These are phyloP conservation scores for Gopherus flavomarginatus DNA, from an alignment of 2,113 vertebrate species.

Conservation along the genomic window DNA sequence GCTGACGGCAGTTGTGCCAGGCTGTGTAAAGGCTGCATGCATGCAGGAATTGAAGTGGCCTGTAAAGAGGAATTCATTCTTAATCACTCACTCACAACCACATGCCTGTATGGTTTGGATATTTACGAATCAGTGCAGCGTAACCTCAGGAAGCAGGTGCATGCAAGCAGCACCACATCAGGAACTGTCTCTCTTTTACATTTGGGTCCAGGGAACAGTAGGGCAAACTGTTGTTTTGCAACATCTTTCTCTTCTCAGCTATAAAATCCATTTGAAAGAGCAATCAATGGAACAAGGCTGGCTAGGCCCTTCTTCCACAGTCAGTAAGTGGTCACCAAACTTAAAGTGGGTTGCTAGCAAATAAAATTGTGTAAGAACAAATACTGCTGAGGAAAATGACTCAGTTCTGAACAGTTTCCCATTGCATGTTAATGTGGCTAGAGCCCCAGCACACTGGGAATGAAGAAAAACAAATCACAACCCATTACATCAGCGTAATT, in stretches of 20 bases:
- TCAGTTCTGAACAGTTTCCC: conserved; percentile 49
- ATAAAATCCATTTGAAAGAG: conserved; percentile 24
- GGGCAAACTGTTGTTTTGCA: conserved; percentile 55
- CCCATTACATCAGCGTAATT: conserved; percentile 59
- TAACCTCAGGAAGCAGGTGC: conserved; percentile 44
- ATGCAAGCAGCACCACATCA: conserved; percentile 41
- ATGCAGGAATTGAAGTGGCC: not conserved
- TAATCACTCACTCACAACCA: conserved; percentile 29
- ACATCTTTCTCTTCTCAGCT: not conserved
- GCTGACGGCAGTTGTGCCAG: conserved; percentile 20
- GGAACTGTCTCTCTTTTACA: not conserved
- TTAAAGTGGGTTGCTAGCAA: conserved; percentile 65
- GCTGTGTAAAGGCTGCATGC: not conserved
- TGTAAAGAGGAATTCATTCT: conserved; percentile 56
- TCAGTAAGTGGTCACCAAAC: conserved; percentile 44
- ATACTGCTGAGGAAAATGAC: conserved; percentile 44
- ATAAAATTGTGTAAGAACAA: conserved; percentile 49
- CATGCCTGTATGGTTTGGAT: conserved; percentile 30
- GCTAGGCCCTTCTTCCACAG: conserved; percentile 34
- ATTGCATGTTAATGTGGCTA: conserved; percentile 40
- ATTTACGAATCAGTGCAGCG: conserved; percentile 44
- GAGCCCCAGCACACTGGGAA: conserved; percentile 47
- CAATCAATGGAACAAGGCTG: conserved; percentile 45
- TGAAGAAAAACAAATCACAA: conserved; percentile 58
- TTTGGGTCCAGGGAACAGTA: conserved; percentile 3